A percentile compares a stretch with the other conserved stretches of the same genome.
These are phyloP conservation scores for Mus caroli DNA, from an alignment of 2,797 vertebrate genomes.

Conservation along the genomic window DNA sequence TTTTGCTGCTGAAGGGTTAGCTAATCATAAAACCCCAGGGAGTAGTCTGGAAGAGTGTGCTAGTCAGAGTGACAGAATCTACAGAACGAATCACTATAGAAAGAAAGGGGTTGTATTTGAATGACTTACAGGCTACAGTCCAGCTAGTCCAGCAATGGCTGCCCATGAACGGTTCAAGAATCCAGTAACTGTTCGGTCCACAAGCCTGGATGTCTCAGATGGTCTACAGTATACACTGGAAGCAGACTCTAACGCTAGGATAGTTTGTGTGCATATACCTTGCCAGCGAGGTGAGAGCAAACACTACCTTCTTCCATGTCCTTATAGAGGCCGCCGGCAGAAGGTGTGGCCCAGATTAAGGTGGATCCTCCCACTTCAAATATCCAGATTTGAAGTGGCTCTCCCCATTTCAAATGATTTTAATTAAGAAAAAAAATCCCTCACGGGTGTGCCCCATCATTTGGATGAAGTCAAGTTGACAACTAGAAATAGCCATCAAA, in stretches of 20 bases:
- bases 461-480: neutral
- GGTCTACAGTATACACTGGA: neutral
- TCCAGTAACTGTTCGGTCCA: neutral
- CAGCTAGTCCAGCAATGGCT: neutral
- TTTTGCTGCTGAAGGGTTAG: neutral
- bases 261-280: neutral
- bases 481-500: no score
- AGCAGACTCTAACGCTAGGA: neutral
- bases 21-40: neutral
- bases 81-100: neutral
- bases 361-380: neutral
- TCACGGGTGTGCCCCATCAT: neutral
- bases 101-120: neutral
- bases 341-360: neutral
- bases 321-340: neutral
- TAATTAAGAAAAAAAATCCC: neutral
- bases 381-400: neutral
- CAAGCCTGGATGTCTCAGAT: neutral
- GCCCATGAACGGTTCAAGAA: neutral
- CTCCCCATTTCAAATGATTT: neutral
- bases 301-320: neutral
- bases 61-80: neutral
- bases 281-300: neutral
- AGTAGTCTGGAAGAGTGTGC: neutral
- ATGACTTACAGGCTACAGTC: neutral